Evolutionary conservation across 1,140 invertebrate species (phyloP).

Genomic region (Galleria mellonella): DNA sequence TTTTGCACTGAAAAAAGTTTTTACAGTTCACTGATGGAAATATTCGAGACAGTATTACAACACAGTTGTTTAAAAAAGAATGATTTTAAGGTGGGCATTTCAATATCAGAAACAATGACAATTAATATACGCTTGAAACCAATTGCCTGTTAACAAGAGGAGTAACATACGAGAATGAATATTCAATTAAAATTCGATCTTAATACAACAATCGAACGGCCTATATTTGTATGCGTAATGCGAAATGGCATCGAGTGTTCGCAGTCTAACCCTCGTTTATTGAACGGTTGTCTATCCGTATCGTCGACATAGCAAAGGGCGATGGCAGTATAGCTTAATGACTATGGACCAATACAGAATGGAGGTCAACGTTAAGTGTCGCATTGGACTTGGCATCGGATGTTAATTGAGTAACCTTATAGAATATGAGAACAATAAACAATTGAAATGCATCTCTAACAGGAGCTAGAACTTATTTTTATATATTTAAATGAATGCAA

Average conservation of each 20-base stretch:
- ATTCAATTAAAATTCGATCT: constrained; percentile 18
- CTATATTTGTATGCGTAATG: constrained; percentile 19
- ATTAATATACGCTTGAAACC: constrained; percentile 44
- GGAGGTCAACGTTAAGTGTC: constrained; percentile 29
- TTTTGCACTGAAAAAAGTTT: no score
- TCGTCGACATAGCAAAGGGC: constrained; percentile 24
- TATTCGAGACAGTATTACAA: no score
- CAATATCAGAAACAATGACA: constrained; percentile 37
- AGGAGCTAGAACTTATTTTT: no score
- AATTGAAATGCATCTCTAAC: no score
- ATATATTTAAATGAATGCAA: no score
- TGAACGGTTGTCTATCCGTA: constrained; percentile 34
- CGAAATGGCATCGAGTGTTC: constrained; percentile 9
- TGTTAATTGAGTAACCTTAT: constrained; percentile 32
- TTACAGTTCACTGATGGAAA: no score
- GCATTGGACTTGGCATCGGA: constrained; percentile 28
- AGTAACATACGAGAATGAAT: constrained; percentile 18
- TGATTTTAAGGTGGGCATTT: constrained; percentile 5
- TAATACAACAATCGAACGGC: constrained; percentile 12
- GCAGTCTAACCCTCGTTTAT: constrained; percentile 42
- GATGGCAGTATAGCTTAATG: constrained; percentile 46
- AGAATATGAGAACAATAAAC: neutral
- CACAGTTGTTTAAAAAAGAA: no score
- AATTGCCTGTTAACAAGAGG: constrained; percentile 20
- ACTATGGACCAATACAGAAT: constrained; percentile 45